A percentile compares a stretch with the other conserved stretches of the same genome.
phyloP scores from a whole-genome alignment of 2,797 vertebrate species.

The Propithecus perrieri region DNA sequence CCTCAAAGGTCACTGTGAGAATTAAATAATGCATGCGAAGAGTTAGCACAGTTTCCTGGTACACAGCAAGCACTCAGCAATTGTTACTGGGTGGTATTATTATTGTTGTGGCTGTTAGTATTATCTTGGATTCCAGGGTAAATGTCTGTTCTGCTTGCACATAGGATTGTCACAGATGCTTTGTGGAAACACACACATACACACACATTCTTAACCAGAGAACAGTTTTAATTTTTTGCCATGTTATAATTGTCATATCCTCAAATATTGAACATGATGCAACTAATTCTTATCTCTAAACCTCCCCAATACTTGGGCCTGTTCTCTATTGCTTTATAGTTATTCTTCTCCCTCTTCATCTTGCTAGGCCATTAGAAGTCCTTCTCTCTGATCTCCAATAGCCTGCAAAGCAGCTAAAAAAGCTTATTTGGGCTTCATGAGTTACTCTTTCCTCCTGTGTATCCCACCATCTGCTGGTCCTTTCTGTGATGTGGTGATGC shows the following conservation, averaged over 20 bases:
- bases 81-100: neutral
- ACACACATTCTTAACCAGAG: neutral
- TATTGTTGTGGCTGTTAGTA: neutral
- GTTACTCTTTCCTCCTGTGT: neutral
- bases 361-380: neutral
- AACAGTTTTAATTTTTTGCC: neutral
- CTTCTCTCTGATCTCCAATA: slow-evolving; percentile 14
- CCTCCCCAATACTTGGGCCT: neutral
- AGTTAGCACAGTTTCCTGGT: neutral
- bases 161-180: neutral
- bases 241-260: neutral
- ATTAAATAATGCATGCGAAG: neutral
- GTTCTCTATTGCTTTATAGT: neutral
- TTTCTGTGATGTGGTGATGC: neutral
- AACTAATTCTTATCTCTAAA: neutral
- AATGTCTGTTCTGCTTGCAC: neutral
- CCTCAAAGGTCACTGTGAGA: neutral
- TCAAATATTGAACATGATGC: neutral
- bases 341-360: neutral
- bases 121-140: neutral
- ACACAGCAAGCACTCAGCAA: neutral
- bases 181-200: neutral
- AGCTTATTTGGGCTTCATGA: neutral
- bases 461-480: neutral
- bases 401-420: slow-evolving; percentile 9